Evolutionary conservation across 2,113 vertebrate genomes (phyloP), one percentile per base, ranked within the genome.

Genomic region (Bothrops jararaca): DNA sequence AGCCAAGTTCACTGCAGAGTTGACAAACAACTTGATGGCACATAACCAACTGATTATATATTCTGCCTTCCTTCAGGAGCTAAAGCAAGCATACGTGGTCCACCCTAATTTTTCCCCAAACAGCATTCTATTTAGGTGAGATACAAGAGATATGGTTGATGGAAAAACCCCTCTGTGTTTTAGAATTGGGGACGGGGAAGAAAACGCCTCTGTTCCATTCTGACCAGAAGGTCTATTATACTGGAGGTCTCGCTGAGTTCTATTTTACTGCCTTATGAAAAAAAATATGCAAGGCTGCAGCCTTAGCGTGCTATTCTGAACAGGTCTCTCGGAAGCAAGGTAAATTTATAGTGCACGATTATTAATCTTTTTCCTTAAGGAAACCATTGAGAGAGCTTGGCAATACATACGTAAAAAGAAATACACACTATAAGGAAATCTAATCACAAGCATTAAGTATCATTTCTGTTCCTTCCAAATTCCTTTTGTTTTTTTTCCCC

Each of bases 381-480:
- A 34, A 80, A 80, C 3, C 34, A 80, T 42, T 39, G 34, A 80
- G 34, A 34, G 34, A 7, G 18, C 74, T 80, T 42, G 18, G 74
- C 74, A 80, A 80, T 20, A 39, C 18, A 39, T 22, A 80, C 3
- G 7, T 22, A 9, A 39, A 74, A 80, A 74, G 29, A 80, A 80
- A 42, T 39, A 22, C 6, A 39, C 18, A 10, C 7, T 80, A 42
- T 22, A 22, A 42, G 0, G 34, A 80, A 80, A 80, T 80, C 29
- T 54, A 5, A 86, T 85, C 3, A 45, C 15, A 91, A 23, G 42
- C 26, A 9, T 24, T 34, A 56, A 56, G 23, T 4, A 42, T 15
- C 22, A 45, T 91, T 29, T 56, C n/a, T 85, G 69, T 69, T 50
- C 90, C 93, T 88, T 94, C 50, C 69, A 58, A 92, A 92, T 29